Evolutionary conservation across 2,113 vertebrate species (phyloP), one percentile per base, ranked within the genome.

Genomic region (Actenoides lindsayi): DNA sequence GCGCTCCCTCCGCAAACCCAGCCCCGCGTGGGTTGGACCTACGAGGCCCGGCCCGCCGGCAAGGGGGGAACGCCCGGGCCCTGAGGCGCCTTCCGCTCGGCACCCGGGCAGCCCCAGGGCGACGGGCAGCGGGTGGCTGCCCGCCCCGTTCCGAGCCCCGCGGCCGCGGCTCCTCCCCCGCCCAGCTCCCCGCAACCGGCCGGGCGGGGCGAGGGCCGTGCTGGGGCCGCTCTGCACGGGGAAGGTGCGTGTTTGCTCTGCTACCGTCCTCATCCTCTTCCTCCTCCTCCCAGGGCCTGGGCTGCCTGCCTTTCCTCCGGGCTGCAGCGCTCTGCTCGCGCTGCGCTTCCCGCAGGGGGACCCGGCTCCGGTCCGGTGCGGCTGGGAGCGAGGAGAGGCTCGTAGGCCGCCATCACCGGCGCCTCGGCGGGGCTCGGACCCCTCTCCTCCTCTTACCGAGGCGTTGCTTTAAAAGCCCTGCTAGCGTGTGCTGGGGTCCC

Each of bases 241-340:
- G 78, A 92, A 92, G 95, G 95, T 92, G 91, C 65, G 95, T 96
- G 50, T 82, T 85, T 33, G 50, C 9, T 87, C 12, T 64, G 83
- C 46, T 63, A 17, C 13, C 27, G 4, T 60, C 51, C 31, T 59
- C 74, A 5, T 64, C 67, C 18, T 54, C 8, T 9, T 42, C 67
- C 18, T 54, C 8, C 23, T 44, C 17, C 19, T 37, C 13, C 2
- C 67, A 5, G 67, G 6, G 50, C n/a, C n/a, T 30, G 39, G 15
- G 21, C 30, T 20, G 44, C 30, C 21, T 8, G 48, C 37, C 37
- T 37, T 37, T 37, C 37, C 37, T 28, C 68, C 30, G 56, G 33
- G 25, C 33, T 16, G 67, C 24, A 11, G 85, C 33, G 39, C 23
- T 60, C 9, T 16, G 5, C 11, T 3, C 37, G 27, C 21, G 14